phyloP scores from a whole-genome alignment of 2,113 vertebrate genomes.

The Cynoglossus semilaevis region DNA sequence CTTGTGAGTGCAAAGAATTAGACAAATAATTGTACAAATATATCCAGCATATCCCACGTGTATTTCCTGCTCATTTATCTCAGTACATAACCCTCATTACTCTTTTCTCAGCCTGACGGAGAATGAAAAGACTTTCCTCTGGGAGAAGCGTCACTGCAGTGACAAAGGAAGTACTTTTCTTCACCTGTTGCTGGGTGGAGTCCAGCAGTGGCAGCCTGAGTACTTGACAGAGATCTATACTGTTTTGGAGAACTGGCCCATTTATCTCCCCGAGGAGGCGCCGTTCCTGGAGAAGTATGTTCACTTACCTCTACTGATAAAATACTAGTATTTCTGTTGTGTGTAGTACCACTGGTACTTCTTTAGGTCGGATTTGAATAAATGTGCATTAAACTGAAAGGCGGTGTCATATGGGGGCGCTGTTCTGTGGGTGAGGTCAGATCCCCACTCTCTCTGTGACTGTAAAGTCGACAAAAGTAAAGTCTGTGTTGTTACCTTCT shows the following conservation, averaged over 20 bases:
- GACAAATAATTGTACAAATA: neutral
- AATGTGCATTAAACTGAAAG: no score
- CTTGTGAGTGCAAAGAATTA: slow-evolving; percentile 61
- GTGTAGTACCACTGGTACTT: no score
- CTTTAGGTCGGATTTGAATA: no score
- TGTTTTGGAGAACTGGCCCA: slow-evolving; percentile 75
- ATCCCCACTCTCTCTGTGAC: no score
- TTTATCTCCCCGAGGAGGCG: slow-evolving; percentile 77
- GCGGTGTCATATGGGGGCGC: no score
- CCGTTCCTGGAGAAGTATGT: slow-evolving; percentile 79
- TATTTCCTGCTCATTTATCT: neutral
- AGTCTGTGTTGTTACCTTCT: neutral
- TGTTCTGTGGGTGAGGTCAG: no score
- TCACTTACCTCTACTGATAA: neutral
- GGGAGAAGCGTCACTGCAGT: slow-evolving; percentile 78
- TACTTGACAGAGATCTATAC: slow-evolving; percentile 78
- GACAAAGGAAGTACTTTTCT: slow-evolving; percentile 74
- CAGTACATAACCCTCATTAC: neutral
- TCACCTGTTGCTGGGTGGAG: slow-evolving; percentile 80
- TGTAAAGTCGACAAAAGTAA: no score
- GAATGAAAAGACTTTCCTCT: slow-evolving; percentile 82
- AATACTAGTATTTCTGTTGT: no score
- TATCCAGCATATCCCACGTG: neutral
- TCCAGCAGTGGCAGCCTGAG: slow-evolving; percentile 74
- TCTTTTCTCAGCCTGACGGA: slow-evolving; percentile 73